Evolutionary conservation across 1,140 invertebrate species (phyloP).

Genomic region (Drosophila leontia): DNA sequence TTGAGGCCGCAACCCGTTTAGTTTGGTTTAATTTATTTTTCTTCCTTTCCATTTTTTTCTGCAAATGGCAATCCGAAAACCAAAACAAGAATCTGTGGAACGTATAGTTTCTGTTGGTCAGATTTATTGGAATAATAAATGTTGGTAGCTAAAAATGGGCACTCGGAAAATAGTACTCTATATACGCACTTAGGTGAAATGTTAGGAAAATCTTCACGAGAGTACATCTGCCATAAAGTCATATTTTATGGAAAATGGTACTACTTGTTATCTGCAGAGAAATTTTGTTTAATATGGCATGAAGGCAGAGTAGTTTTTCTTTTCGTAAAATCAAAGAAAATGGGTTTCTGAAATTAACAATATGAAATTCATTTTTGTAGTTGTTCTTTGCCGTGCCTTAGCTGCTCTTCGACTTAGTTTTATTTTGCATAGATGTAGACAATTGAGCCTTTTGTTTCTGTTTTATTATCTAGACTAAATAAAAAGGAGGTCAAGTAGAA

Average conservation of each 20-base stretch:
- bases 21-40: slow-evolving; percentile 69
- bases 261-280: neutral
- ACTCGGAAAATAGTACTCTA: neutral
- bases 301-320: neutral
- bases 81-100: slow-evolving; percentile 17
- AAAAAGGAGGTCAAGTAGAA: neutral
- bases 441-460: neutral
- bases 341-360: too few relatives aligned
- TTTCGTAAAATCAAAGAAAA: neutral
- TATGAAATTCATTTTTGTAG: neutral
- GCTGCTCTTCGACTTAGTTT: neutral
- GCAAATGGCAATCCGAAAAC: slow-evolving; percentile 27
- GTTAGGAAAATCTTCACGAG: neutral
- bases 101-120: slow-evolving; percentile 9
- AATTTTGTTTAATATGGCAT: neutral
- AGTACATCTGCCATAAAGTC: neutral
- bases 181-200: neutral
- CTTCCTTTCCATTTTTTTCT: slow-evolving; percentile 16
- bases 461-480: neutral
- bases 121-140: slow-evolving; percentile 20
- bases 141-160: neutral
- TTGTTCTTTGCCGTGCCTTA: neutral
- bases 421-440: neutral
- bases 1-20: slow-evolving; percentile 52
- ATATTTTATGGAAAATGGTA: neutral